Evolutionary conservation across 37 sponge, comb jelly and placozoan species (phyloP).

Genomic region (Diacarnus erythraeanus): DNA sequence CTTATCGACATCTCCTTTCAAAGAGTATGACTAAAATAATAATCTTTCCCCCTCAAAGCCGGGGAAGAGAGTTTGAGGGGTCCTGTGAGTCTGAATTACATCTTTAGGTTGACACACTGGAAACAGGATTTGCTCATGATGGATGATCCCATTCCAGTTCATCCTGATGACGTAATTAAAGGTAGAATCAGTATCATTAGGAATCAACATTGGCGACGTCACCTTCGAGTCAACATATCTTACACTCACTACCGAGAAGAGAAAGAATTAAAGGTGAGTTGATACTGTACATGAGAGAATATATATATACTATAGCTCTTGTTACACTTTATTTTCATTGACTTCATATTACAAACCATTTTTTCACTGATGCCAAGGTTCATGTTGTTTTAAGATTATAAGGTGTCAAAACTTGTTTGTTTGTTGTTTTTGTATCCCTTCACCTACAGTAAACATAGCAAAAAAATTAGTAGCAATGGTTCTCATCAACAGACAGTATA

Average conservation of each 20-base stretch:
- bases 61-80: background rate
- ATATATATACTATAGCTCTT: background rate
- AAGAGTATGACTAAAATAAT: constrained; percentile 23
- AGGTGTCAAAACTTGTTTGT: no score
- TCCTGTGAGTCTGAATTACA: background rate
- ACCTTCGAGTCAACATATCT: constrained; percentile 22
- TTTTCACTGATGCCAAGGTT: no score
- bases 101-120: constrained; percentile 66
- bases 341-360: no score
- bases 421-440: no score
- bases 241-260: constrained; percentile 16
- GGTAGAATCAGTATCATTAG: constrained; percentile 43
- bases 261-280: constrained; percentile 1
- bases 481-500: no score
- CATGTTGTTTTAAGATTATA: no score
- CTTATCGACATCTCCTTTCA: constrained; percentile 51
- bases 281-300: background rate
- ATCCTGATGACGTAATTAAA: constrained; percentile 11
- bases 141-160: constrained; percentile 27
- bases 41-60: background rate
- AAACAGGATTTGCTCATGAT: constrained; percentile 71
- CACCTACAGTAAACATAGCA: no score
- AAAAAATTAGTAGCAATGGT: no score
- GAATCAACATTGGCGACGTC: constrained; percentile 60
- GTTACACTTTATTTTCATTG: no score